Conservation (phyloP, 2,113 vertebrate genomes). For the Microcebus murinus region DNA sequence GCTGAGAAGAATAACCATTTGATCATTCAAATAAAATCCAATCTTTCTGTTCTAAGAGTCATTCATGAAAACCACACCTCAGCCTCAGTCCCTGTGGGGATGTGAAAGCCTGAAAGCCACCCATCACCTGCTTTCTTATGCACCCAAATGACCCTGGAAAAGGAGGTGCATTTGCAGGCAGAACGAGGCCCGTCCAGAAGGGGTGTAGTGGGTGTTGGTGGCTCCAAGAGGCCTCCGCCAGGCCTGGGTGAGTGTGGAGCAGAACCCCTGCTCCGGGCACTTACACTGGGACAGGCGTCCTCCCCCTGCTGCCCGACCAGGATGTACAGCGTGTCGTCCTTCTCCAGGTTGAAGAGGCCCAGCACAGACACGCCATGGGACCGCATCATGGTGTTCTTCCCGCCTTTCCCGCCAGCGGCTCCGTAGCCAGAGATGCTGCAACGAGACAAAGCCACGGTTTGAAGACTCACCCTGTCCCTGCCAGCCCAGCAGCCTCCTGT, state of each 20-base stretch:
- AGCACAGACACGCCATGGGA: slow-evolving; percentile 94
- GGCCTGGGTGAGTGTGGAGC: background rate
- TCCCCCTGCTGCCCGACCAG: slow-evolving; percentile 97
- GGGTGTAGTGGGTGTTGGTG: fast-evolving
- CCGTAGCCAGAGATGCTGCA: slow-evolving; percentile 95
- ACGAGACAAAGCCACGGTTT: background rate
- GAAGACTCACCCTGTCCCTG: background rate
- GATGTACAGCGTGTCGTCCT: slow-evolving; percentile 92
- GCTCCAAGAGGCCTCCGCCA: background rate
- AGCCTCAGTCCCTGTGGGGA: background rate
- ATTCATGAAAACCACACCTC: background rate
- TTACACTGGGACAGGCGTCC: slow-evolving; percentile 96
- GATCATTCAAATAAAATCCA: background rate
- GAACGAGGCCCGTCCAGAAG: background rate
- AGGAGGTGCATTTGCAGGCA: background rate
- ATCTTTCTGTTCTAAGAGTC: background rate
- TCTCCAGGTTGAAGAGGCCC: slow-evolving; percentile 94
- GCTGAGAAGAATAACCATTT: background rate
- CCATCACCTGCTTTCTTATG: background rate
- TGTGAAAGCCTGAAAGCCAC: background rate
- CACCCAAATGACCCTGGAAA: background rate
- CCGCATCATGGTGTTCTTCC: slow-evolving; percentile 90
- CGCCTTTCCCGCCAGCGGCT: slow-evolving; percentile 96
- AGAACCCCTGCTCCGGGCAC: slow-evolving; percentile 68
- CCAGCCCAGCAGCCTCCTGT: background rate